A percentile compares a stretch with the other conserved stretches of the same genome.
phyloP scores from a whole-genome alignment of 2,797 vertebrate species.

The Acipenser transmontanus region DNA sequence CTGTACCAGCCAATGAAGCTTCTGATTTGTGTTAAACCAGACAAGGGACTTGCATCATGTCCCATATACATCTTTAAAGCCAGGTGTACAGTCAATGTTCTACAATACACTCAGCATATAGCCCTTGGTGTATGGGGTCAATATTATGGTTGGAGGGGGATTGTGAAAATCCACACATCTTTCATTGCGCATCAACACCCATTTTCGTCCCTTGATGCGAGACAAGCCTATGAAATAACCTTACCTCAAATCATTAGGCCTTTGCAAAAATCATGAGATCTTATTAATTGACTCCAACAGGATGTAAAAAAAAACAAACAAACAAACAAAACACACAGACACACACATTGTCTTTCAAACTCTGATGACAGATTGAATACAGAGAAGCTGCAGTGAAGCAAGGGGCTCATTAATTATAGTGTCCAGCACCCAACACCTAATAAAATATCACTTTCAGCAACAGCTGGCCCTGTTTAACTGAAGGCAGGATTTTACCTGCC shows the following conservation, averaged over 20 bases:
- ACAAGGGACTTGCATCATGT: too few relatives aligned
- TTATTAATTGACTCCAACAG: neutral
- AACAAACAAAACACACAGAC: neutral
- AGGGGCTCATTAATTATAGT: neutral
- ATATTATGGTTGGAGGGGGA: too few relatives aligned
- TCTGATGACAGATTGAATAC: constrained; percentile 6
- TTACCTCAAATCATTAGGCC: neutral
- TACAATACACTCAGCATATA: too few relatives aligned
- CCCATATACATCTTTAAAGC: too few relatives aligned
- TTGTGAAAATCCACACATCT: neutral
- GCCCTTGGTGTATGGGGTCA: too few relatives aligned
- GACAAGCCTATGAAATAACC: neutral
- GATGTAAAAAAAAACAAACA: neutral
- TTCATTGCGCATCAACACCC: neutral
- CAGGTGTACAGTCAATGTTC: too few relatives aligned
- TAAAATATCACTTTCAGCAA: neutral
- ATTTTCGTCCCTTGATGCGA: neutral
- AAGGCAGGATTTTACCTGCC: constrained; percentile 5
- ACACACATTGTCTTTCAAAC: neutral
- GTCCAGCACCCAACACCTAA: constrained; percentile 6
- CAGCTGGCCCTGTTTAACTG: neutral
- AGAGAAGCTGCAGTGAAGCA: constrained; percentile 1
- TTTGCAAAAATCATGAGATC: neutral
- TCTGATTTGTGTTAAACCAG: too few relatives aligned
- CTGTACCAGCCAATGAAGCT: too few relatives aligned